A percentile compares a stretch with the other conserved stretches of the same genome.
Evolutionary conservation across 1,140 invertebrate genomes (phyloP).

Genomic region (Drosophila mayri): DNA sequence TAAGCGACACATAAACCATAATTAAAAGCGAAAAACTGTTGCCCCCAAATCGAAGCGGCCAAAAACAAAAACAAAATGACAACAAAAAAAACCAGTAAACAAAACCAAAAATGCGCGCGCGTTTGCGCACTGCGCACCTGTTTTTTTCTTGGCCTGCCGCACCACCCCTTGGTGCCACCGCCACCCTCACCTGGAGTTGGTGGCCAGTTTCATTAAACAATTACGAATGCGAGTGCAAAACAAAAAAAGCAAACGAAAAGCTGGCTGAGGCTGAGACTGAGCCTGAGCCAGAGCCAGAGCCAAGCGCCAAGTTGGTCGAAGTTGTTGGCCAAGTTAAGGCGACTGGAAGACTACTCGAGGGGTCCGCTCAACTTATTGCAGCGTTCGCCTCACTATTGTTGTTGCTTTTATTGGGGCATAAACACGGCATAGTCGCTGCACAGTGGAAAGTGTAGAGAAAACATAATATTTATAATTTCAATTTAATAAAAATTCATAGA

Average conservation of each 20-base stretch:
- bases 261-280: slow-evolving; percentile 2
- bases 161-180: neutral
- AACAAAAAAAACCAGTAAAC: slow-evolving; percentile 52
- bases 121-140: slow-evolving; percentile 69
- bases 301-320: slow-evolving; percentile 56
- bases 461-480: too few species aligned
- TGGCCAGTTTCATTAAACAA: slow-evolving; percentile 79
- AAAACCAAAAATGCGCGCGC: slow-evolving; percentile 55
- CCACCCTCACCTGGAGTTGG: slow-evolving; percentile 36
- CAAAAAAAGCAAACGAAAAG: slow-evolving; percentile 36
- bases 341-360: slow-evolving; percentile 1
- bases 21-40: slow-evolving; percentile 76
- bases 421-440: slow-evolving; percentile 35
- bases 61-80: slow-evolving; percentile 19
- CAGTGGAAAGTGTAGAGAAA: slow-evolving; percentile 31
- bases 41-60: slow-evolving; percentile 59
- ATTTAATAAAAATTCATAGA: neutral
- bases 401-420: slow-evolving; percentile 49
- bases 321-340: slow-evolving; percentile 47
- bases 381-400: slow-evolving; percentile 18
- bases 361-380: slow-evolving; percentile 51
- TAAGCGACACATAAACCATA: slow-evolving; percentile 72
- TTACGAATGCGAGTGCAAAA: slow-evolving; percentile 64
- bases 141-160: slow-evolving; percentile 36
- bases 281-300: slow-evolving; percentile 23